phyloP scores from a whole-genome alignment of 2,113 vertebrate genomes.

The Pseudopipra pipra region DNA sequence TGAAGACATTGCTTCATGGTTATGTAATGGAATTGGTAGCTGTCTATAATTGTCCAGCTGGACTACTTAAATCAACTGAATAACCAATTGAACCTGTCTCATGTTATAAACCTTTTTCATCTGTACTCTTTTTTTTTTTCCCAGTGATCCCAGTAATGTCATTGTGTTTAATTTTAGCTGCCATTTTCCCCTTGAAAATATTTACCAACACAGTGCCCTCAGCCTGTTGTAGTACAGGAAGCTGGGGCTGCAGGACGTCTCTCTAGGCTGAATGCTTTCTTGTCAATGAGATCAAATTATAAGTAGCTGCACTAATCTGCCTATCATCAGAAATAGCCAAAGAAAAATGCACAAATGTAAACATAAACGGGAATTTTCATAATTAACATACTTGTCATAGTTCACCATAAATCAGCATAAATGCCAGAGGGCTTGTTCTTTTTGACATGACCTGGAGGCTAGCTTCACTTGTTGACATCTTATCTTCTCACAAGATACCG shows the following conservation, averaged over 20 bases:
- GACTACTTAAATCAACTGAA: conserved; percentile 42
- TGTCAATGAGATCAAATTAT: conserved; percentile 60
- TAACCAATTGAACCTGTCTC: conserved; percentile 34
- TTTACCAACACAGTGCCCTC: not conserved
- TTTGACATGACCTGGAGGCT: not conserved
- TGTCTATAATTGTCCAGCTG: conserved; percentile 30
- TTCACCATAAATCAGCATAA: conserved; percentile 43
- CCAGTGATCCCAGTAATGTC: not conserved
- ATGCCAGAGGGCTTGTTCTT: not conserved
- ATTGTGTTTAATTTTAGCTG: conserved; percentile 30
- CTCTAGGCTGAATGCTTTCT: conserved; percentile 30
- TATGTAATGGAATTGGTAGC: conserved; percentile 38
- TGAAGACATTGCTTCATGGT: conserved; percentile 36
- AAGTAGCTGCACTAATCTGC: conserved; percentile 54
- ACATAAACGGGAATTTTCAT: conserved; percentile 64
- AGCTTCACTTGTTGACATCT: conserved; percentile 29
- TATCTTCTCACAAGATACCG: conserved; percentile 52
- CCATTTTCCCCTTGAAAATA: conserved; percentile 19
- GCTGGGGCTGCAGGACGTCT: not conserved
- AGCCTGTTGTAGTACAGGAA: not conserved
- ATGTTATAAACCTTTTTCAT: conserved; percentile 20
- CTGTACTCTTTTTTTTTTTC: not conserved
- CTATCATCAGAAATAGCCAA: conserved; percentile 63
- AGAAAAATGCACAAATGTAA: conserved; percentile 73
- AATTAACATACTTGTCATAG: conserved; percentile 62